Percentiles rank a stretch among this genome's conserved stretches.
Conservation (phyloP, 2,888 invertebrate genomes). For the Microctonus aethiopoides region DNA sequence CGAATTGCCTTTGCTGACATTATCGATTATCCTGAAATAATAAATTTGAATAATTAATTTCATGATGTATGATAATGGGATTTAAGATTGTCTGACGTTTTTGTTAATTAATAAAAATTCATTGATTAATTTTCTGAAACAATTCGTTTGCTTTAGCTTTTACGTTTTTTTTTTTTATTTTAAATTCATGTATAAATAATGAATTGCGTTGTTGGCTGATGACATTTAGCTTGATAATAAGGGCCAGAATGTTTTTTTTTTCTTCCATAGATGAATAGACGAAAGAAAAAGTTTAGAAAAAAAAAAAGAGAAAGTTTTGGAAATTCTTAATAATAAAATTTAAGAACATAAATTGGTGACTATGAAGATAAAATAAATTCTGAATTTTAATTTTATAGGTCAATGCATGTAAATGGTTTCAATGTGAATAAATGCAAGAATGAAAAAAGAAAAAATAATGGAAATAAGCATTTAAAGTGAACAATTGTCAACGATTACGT, state of each 20-base stretch:
- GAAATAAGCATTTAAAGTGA: neutral
- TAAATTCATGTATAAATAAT: no score
- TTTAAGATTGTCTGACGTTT: neutral
- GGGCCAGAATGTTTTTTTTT: no score
- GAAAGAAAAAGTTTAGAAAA: neutral
- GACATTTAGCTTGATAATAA: no score
- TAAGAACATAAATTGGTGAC: neutral
- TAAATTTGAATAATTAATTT: neutral
- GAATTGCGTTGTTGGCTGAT: neutral
- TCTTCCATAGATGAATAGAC: neutral
- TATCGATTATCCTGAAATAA: slow-evolving; percentile 50
- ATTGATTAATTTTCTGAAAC: no score
- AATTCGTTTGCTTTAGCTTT: neutral
- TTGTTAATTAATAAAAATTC: no score
- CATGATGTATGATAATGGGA: neutral
- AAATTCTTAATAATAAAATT: neutral
- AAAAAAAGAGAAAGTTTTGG: neutral
- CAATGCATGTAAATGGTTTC: neutral
- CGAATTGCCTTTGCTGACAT: slow-evolving; percentile 98
- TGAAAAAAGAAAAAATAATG: neutral
- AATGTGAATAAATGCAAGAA: neutral
- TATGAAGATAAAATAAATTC: neutral
- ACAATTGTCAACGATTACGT: neutral
- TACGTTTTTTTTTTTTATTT: neutral
- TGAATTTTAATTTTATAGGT: neutral